A percentile compares a stretch with the other conserved stretches of the same genome.
Evolutionary conservation across 2,888 invertebrate genomes (phyloP).

Genomic region (Eurytoma adleriae): DNA sequence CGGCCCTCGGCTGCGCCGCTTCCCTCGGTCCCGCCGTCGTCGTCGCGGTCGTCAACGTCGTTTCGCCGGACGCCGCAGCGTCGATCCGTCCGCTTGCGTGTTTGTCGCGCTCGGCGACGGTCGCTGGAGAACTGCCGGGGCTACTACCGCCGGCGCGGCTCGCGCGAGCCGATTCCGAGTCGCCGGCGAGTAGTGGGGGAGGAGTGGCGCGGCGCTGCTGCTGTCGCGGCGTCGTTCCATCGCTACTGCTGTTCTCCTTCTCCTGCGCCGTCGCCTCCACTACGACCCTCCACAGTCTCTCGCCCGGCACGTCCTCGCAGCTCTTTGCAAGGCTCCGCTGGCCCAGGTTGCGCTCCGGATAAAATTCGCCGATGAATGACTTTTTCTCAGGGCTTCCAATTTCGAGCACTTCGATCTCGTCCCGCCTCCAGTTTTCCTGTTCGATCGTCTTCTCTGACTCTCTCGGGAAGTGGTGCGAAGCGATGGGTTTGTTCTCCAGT

Average conservation of each 20-base stretch:
- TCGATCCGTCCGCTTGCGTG: constrained; percentile 60
- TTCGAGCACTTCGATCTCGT: constrained; percentile 17
- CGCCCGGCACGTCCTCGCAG: constrained; percentile 55
- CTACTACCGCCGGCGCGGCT: constrained; percentile 34
- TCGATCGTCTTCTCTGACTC: constrained; percentile 1
- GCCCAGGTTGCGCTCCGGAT: constrained; percentile 52
- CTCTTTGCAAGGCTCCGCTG: constrained; percentile 23
- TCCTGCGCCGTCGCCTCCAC: constrained; percentile 63
- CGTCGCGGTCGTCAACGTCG: constrained; percentile 37
- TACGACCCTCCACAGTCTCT: constrained; percentile 64
- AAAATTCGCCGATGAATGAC: constrained; percentile 64
- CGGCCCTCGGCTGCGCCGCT: constrained; percentile 57
- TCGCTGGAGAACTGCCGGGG: constrained; percentile 63
- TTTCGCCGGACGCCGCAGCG: constrained; percentile 60
- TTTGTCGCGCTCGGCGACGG: constrained; percentile 62
- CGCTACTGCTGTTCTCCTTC: constrained; percentile 58
- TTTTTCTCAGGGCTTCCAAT: constrained; percentile 16
- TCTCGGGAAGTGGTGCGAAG: constrained; percentile 31
- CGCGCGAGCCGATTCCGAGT: constrained; percentile 53
- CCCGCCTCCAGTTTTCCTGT: constrained; percentile 9
- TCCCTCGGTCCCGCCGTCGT: constrained; percentile 52
- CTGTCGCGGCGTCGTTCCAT: constrained; percentile 48
- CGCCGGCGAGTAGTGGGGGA: constrained; percentile 62
- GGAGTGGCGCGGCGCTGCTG: constrained; percentile 63
- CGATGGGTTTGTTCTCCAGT: constrained; percentile 71